phyloP scores from a whole-genome alignment of 2,113 vertebrate genomes.

The Cyanistes caeruleus region DNA sequence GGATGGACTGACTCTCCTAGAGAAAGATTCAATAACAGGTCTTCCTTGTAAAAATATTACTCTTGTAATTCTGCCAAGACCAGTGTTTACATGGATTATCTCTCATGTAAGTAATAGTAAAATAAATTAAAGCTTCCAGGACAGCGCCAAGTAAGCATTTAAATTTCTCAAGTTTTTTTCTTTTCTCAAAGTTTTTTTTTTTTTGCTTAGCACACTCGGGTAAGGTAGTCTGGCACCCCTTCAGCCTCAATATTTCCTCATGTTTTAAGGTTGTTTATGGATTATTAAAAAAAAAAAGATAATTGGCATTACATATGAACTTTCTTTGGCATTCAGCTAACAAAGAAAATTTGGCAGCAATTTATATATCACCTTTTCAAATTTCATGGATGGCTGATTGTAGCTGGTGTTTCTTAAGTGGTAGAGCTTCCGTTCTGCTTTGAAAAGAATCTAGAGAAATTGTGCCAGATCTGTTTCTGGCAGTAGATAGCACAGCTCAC shows the following conservation, averaged over 20 bases:
- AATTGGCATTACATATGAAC: not conserved
- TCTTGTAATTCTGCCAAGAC: slow-evolving; percentile 68
- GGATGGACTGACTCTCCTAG: slow-evolving; percentile 60
- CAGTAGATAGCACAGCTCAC: not conserved
- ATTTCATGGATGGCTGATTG: not conserved
- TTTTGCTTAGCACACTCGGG: not conserved
- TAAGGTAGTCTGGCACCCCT: not conserved
- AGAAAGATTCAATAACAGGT: slow-evolving; percentile 57
- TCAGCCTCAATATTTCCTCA: not conserved
- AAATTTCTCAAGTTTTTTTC: slow-evolving; percentile 8
- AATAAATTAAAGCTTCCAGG: slow-evolving; percentile 15
- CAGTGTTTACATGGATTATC: slow-evolving; percentile 69
- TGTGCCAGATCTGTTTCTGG: not conserved
- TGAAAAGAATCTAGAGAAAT: not conserved
- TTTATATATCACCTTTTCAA: not conserved
- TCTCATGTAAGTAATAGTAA: slow-evolving; percentile 46
- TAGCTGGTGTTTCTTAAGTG: slow-evolving; percentile 4
- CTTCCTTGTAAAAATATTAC: slow-evolving; percentile 75
- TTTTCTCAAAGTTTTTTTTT: too few species aligned
- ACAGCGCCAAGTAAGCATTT: not conserved
- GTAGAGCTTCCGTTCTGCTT: not conserved
- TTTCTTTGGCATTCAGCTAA: not conserved
- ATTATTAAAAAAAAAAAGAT: not conserved
- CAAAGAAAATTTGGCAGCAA: not conserved
- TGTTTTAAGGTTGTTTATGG: not conserved